Percentiles rank a stretch among this genome's conserved stretches.
phyloP scores from a whole-genome alignment of 2,797 vertebrate species.

The Psittacula derbiana region DNA sequence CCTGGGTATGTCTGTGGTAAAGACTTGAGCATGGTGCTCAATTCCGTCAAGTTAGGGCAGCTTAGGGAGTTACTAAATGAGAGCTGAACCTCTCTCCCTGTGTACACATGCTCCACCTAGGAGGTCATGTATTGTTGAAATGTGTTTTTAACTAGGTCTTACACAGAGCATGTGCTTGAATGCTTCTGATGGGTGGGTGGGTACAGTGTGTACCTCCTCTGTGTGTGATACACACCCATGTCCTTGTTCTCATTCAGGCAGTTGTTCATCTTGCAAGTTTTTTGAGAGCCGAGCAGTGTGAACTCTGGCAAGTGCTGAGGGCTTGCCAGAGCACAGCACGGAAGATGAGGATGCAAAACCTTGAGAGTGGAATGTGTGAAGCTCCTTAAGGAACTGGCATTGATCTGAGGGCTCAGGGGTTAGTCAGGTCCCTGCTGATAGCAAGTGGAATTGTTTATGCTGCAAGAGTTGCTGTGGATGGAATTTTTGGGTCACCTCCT shows the following conservation, averaged over 20 bases:
- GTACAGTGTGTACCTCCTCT: not conserved
- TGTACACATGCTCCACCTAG: not conserved
- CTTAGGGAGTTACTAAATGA: not conserved
- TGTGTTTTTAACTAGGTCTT: not conserved
- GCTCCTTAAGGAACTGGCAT: not conserved
- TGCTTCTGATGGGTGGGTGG: not conserved
- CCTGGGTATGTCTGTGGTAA: not conserved
- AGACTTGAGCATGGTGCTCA: not conserved
- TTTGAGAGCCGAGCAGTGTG: not conserved
- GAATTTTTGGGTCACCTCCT: constrained; percentile 7
- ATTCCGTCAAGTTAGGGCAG: not conserved
- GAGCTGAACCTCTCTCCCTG: not conserved
- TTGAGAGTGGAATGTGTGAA: not conserved
- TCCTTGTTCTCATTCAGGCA: not conserved
- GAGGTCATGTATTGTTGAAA: not conserved
- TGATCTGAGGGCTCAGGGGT: not conserved
- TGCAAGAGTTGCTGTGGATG: constrained; percentile 20
- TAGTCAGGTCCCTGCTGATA: not conserved
- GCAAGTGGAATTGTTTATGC: not conserved
- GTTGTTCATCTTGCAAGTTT: not conserved
- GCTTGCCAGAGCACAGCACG: not conserved
- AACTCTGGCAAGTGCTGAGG: not conserved
- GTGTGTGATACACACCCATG: not conserved
- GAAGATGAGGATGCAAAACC: not conserved
- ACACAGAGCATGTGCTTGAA: not conserved